Base-by-base conservation (phyloP, 1,140 invertebrate species). In the Scaptomyza pallida region DNA sequence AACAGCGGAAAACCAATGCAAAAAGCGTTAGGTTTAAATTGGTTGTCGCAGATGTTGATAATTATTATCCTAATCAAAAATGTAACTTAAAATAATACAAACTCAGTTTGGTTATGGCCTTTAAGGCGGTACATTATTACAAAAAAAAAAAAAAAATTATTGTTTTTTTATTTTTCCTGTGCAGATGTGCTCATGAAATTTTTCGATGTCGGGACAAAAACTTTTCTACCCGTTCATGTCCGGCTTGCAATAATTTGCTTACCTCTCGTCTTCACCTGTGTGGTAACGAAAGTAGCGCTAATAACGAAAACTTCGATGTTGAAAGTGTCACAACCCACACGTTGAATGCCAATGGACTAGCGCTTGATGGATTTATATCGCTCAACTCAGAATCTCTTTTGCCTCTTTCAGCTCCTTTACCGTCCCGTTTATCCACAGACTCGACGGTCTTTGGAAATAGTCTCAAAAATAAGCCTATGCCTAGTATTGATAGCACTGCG, bases 161-260 rank as follows among this genome's bases (percentile, higher is more conserved):
- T n/a, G n/a, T n/a, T n/a, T n/a, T n/a, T n/a, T 23, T 23, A 23
- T 2, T 1, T 23, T 23, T 23, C 3, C 5, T 26, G 5, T 26
- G 1, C 5, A 95, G 95, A 89, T 96, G 95, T 88, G 95, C 95
- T 15, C 93, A 95, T 77, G 95, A 96, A 69, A 93, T 95, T 33
- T 90, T 95, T 63, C 92, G 94, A 35, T 92, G 93, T 54, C 92
- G 94, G 17, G 94, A 94, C 68, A 94, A 95, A 74, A 94, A 94
- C 86, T 71, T 93, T 92, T 71, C 92, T 92, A 37, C 83, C 92
- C 47, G 90, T 13, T 72, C 90, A 0, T 95, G 94, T 74, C 94
- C 94, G 2, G 94, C 94, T 59, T 95, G 94, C 68, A 94, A 94
- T 70, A 93, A 93, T 68, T 92, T 94, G 12, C 92, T 94, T 40